phyloP scores from a whole-genome alignment of 2,797 vertebrate species.

The Hafferia zeledoni region DNA sequence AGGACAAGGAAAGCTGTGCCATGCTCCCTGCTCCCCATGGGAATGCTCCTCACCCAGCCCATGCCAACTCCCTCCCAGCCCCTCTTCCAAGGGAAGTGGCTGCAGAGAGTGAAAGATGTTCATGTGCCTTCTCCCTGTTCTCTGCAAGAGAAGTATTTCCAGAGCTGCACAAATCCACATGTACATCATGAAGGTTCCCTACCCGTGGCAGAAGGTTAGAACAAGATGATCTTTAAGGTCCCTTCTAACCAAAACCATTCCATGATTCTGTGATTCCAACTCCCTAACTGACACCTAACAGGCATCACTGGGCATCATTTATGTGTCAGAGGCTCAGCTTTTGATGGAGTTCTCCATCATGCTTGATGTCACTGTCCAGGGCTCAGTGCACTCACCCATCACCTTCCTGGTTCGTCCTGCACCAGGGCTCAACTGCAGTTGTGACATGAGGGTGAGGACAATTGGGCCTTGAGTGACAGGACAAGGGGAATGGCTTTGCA shows the following conservation, averaged over 20 bases:
- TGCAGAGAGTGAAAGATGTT: neutral
- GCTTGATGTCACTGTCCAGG: neutral
- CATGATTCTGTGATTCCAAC: neutral
- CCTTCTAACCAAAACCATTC: neutral
- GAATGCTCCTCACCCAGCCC: neutral
- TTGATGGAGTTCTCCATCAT: fast-evolving
- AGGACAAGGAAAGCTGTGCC: neutral
- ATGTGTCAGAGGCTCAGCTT: neutral
- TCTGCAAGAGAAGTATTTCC: neutral
- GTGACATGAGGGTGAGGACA: neutral
- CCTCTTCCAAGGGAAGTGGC: neutral
- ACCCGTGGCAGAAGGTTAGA: neutral
- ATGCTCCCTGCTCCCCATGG: neutral
- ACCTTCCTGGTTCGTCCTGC: neutral
- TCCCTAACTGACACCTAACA: neutral
- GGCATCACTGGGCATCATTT: neutral
- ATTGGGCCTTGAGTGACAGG: neutral
- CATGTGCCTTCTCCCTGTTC: fast-evolving
- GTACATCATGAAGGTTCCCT: neutral
- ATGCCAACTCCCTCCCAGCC: neutral
- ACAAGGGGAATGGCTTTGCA: neutral
- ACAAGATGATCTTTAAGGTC: neutral
- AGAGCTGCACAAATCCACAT: neutral
- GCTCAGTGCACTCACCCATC: neutral
- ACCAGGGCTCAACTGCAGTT: fast-evolving